A percentile compares a stretch with the other conserved stretches of the same genome.
Evolutionary conservation across 2,113 vertebrate genomes (phyloP).

Genomic region (Panurus biarmicus): DNA sequence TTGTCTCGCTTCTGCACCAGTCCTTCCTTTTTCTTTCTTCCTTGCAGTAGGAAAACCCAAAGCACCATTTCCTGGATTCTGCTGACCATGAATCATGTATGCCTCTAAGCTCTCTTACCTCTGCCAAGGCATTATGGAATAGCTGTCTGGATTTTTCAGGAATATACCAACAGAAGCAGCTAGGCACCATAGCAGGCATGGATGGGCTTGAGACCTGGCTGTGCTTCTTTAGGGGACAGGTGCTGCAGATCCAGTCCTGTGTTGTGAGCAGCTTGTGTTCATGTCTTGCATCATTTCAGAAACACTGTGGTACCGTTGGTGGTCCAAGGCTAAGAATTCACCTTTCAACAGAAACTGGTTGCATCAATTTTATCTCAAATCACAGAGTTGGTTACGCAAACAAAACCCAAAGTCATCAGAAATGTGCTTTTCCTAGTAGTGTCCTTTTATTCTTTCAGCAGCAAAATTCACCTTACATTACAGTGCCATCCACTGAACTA

Average conservation of each 20-base stretch:
- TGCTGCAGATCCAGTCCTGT: background rate
- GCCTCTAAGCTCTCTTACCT: background rate
- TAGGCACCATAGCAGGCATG: background rate
- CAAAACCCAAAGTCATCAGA: background rate
- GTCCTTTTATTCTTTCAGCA: background rate
- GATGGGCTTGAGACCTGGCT: background rate
- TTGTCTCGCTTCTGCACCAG: background rate
- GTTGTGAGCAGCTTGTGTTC: background rate
- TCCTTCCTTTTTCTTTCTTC: background rate
- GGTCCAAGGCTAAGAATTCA: background rate
- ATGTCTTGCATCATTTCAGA: background rate
- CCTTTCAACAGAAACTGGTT: background rate
- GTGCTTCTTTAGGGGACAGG: background rate
- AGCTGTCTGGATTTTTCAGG: background rate
- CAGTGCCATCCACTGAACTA: background rate
- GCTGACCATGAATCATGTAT: background rate
- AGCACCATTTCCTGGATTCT: background rate
- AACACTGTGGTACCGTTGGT: background rate
- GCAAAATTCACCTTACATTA: background rate
- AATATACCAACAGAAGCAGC: background rate
- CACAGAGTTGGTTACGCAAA: background rate
- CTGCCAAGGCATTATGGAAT: background rate
- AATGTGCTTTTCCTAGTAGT: background rate
- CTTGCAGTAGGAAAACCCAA: background rate
- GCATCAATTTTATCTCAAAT: background rate